Conservation (phyloP, 2,888 invertebrate genomes). For the Caenorhabditis virilis region DNA sequence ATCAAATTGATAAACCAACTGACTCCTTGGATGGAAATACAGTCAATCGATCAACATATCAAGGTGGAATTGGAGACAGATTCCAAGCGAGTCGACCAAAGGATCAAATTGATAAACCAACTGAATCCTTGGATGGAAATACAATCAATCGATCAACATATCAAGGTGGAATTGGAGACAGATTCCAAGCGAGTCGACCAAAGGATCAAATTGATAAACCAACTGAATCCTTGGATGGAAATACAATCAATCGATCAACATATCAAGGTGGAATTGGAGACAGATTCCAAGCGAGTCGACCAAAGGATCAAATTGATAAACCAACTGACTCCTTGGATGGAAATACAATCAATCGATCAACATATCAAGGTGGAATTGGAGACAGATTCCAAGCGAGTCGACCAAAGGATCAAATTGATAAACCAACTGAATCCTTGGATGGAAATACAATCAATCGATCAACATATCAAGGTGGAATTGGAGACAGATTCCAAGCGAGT, state of each 20-base stretch:
- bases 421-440: slow-evolving; percentile 10
- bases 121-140: slow-evolving; percentile 13
- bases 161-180: slow-evolving; percentile 23
- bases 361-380: slow-evolving; percentile 13
- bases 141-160: slow-evolving; percentile 24
- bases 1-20: slow-evolving; percentile 19
- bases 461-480: slow-evolving; percentile 15
- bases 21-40: slow-evolving; percentile 17
- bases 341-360: slow-evolving; percentile 10
- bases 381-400: slow-evolving; percentile 8
- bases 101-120: slow-evolving; percentile 19
- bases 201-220: slow-evolving; percentile 10
- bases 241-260: slow-evolving; percentile 11
- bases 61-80: slow-evolving; percentile 23
- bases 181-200: slow-evolving; percentile 9
- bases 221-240: slow-evolving; percentile 8
- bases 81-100: slow-evolving; percentile 18
- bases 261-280: slow-evolving; percentile 16
- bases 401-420: slow-evolving; percentile 10
- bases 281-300: slow-evolving; percentile 6
- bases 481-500: slow-evolving; percentile 7
- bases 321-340: slow-evolving; percentile 10
- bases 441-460: slow-evolving; percentile 10
- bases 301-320: slow-evolving; percentile 10
- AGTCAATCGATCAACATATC: slow-evolving; percentile 22